phyloP scores from a whole-genome alignment of 2,888 invertebrate genomes.

The Dioctria linearis region DNA sequence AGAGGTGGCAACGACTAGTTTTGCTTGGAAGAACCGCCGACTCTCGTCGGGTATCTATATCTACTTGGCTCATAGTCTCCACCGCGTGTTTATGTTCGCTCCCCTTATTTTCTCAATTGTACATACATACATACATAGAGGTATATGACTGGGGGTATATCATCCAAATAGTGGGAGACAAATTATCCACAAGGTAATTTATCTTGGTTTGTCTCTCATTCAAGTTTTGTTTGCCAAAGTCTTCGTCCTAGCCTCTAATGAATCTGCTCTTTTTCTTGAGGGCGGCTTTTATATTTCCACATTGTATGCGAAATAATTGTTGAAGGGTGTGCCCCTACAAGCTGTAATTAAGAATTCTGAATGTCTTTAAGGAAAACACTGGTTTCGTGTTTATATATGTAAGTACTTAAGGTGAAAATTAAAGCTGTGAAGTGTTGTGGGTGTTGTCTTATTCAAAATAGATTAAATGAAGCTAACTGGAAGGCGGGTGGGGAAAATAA shows the following conservation, averaged over 20 bases:
- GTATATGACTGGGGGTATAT: slow-evolving; percentile 44
- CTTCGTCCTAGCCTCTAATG: slow-evolving; percentile 44
- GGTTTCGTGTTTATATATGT: no score
- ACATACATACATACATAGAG: neutral
- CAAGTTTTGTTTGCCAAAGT: slow-evolving; percentile 53
- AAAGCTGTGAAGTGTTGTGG: neutral
- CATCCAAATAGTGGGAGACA: slow-evolving; percentile 54
- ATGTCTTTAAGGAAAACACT: neutral
- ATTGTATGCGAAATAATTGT: slow-evolving; percentile 48
- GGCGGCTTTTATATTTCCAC: slow-evolving; percentile 46
- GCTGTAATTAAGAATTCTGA: slow-evolving; percentile 39
- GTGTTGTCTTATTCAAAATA: no score
- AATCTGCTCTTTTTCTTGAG: slow-evolving; percentile 50
- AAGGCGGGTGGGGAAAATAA: no score
- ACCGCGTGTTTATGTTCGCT: slow-evolving; percentile 21
- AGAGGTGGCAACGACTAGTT: slow-evolving; percentile 46
- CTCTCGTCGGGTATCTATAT: neutral
- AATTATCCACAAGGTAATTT: slow-evolving; percentile 59
- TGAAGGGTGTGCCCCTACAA: slow-evolving; percentile 41
- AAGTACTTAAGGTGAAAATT: neutral
- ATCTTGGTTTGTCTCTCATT: slow-evolving; percentile 58
- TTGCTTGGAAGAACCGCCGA: slow-evolving; percentile 20
- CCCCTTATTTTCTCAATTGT: slow-evolving; percentile 16
- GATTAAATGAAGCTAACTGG: no score
- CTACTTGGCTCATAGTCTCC: neutral